Conservation (phyloP, 2,113 vertebrate genomes). For the Rana temporaria region DNA sequence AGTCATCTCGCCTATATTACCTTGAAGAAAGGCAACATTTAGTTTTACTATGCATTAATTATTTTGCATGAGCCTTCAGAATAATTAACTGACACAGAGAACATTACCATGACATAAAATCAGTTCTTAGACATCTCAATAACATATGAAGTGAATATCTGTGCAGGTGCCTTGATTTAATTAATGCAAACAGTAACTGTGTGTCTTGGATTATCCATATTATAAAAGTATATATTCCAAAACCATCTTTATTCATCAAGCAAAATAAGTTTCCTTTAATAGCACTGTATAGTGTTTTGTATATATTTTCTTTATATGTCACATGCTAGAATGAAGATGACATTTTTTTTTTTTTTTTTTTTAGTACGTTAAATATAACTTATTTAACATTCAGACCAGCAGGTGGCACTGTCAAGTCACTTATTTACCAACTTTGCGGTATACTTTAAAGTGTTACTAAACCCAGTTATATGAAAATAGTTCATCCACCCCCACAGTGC, state of each 20-base stretch:
- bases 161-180: constrained; percentile 40
- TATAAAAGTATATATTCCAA: not conserved
- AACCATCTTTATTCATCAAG: not conserved
- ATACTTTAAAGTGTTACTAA: too few species aligned
- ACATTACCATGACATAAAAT: constrained; percentile 31
- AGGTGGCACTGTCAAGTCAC: too few species aligned
- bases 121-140: constrained; percentile 14
- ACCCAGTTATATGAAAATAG: too few species aligned
- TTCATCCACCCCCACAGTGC: too few species aligned
- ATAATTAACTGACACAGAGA: constrained; percentile 33
- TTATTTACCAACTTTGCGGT: too few species aligned
- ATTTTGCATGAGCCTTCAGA: not conserved
- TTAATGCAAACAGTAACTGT: constrained; percentile 15
- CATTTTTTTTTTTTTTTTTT: too few species aligned
- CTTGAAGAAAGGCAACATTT: constrained; percentile 20
- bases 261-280: not conserved
- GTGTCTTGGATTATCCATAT: not conserved
- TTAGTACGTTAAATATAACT: too few species aligned
- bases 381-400: too few species aligned
- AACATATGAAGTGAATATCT: constrained; percentile 11
- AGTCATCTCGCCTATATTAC: not conserved
- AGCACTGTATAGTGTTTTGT: not conserved
- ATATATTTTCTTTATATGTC: not conserved
- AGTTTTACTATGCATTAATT: constrained; percentile 8
- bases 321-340: too few species aligned